Percentiles rank a stretch among this genome's conserved stretches.
These are phyloP conservation scores for Rhineura floridana DNA, from an alignment of 2,113 vertebrate genomes.

Conservation along the genomic window DNA sequence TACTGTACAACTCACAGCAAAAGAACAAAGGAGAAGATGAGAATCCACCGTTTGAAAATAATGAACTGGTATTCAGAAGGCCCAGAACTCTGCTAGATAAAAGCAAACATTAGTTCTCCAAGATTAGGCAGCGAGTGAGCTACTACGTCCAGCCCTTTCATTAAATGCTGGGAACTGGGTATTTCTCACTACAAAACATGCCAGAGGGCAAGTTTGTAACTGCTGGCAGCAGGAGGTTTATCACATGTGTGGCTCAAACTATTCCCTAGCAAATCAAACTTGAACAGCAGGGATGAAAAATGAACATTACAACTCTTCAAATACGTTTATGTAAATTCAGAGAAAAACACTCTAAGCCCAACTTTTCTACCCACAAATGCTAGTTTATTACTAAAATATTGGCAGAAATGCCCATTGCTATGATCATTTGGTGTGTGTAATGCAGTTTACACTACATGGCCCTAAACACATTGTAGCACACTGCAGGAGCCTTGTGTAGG, in stretches of 20 bases:
- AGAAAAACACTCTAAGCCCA: background rate
- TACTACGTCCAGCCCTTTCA: background rate
- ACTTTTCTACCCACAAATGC: background rate
- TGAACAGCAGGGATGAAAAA: background rate
- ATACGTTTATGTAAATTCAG: no score
- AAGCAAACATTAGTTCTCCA: conserved; percentile 3
- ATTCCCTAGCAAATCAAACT: background rate
- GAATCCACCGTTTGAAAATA: background rate
- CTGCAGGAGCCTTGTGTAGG: background rate
- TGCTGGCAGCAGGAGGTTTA: background rate
- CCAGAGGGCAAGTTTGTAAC: conserved; percentile 8
- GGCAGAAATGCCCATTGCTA: background rate
- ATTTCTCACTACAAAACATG: conserved; percentile 10
- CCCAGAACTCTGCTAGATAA: background rate
- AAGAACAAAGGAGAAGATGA: background rate
- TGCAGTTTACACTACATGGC: no score
- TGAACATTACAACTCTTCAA: background rate
- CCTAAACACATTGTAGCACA: background rate
- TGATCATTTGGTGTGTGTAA: background rate
- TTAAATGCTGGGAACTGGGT: background rate
- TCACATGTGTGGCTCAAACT: conserved; percentile 1
- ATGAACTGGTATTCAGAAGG: background rate
- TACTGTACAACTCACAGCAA: background rate
- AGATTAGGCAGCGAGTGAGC: background rate
- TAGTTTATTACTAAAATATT: background rate